These are phyloP conservation scores for Spodoptera littoralis DNA, from an alignment of 2,888 invertebrate genomes.

Conservation along the genomic window DNA sequence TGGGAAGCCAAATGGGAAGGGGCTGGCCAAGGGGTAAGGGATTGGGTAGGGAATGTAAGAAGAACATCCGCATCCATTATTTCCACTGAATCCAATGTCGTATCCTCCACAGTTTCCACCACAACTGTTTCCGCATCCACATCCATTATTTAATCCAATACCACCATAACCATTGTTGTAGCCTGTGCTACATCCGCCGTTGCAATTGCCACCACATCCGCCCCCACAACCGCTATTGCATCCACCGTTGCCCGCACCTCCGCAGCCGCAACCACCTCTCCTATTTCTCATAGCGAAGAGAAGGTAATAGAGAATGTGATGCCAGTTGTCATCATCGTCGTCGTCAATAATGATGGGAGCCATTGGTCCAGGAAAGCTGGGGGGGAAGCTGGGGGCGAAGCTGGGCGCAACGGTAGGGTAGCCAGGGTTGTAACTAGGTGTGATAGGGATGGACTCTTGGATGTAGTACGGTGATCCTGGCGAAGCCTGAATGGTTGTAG, in stretches of 20 bases:
- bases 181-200: conserved; percentile 6
- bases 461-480: conserved; percentile 57
- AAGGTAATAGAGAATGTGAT: conserved; percentile 68
- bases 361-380: conserved; percentile 43
- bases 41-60: conserved; percentile 50
- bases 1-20: conserved; percentile 18
- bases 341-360: conserved; percentile 64
- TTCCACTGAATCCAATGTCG: conserved; percentile 1
- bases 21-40: conserved; percentile 22
- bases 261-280: conserved; percentile 40
- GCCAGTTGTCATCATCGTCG: conserved; percentile 59
- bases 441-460: conserved; percentile 44
- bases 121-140: conserved; percentile 3
- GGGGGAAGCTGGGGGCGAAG: conserved; percentile 14
- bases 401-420: conserved; percentile 37
- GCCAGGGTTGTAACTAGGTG: conserved; percentile 39
- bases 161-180: conserved; percentile 1
- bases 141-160: background rate
- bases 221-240: background rate
- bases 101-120: conserved; percentile 6
- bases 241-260: conserved; percentile 8
- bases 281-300: conserved; percentile 70
- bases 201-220: conserved; percentile 1
- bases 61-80: conserved; percentile 26
- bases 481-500: conserved; percentile 40